Evolutionary conservation across 2,797 vertebrate species (phyloP).

Genomic region (Paramormyrops hopkinsi): DNA sequence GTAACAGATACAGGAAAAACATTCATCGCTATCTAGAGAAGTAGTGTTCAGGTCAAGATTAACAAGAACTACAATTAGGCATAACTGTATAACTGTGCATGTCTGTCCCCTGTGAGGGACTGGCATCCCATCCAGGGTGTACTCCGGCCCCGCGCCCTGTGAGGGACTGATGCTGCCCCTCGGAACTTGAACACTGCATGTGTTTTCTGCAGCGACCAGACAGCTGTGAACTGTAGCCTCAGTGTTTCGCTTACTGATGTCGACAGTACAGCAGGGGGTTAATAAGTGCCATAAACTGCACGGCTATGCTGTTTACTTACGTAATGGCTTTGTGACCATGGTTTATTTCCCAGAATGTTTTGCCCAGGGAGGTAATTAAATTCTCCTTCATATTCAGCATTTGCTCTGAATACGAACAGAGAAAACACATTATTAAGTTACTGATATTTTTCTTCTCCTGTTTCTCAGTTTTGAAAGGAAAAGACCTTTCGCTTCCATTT

Average conservation of each 20-base stretch:
- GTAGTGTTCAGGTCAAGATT: not conserved
- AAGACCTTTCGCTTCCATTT: not conserved
- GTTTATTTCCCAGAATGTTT: constrained; percentile 58
- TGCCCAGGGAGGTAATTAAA: constrained; percentile 55
- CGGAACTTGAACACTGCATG: not conserved
- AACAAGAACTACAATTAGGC: not conserved
- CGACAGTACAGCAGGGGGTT: not conserved
- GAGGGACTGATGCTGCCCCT: not conserved
- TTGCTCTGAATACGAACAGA: constrained; percentile 60
- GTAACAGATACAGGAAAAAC: not conserved
- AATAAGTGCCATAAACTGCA: not conserved
- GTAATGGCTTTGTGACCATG: constrained; percentile 37
- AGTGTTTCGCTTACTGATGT: not conserved
- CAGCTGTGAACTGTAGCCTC: not conserved
- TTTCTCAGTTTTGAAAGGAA: constrained; percentile 61
- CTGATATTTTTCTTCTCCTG: constrained; percentile 33
- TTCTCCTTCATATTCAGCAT: constrained; percentile 61
- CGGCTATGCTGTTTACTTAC: not conserved
- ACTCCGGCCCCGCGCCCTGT: not conserved
- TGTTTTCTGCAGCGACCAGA: not conserved
- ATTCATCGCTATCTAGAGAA: not conserved
- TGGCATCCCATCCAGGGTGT: not conserved
- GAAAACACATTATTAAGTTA: constrained; percentile 38
- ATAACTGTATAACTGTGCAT: not conserved
- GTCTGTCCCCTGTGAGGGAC: not conserved